Base-by-base conservation (phyloP, 2,797 vertebrate genomes). In the Sarcophilus harrisii region DNA sequence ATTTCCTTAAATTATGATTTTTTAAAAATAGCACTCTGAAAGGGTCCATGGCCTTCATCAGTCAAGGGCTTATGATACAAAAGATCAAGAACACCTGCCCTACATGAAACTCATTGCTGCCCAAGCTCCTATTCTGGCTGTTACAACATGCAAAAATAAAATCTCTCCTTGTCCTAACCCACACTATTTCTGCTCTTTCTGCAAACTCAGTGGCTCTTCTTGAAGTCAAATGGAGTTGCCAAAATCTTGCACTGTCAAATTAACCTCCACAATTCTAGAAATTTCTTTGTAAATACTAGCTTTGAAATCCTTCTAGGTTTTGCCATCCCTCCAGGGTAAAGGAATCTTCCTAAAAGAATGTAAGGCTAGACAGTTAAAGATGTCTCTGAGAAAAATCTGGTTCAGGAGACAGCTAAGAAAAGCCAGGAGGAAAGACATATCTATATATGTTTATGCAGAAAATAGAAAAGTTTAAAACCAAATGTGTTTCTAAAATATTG, bases 221-320 rank as follows among this genome's bases (percentile, higher is more conserved):
- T 94, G 92, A 91, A 94, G 96, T 96, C 93, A 94, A 94, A 90
- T 5, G 92, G 32, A 93, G 94, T 93, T 96, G 97, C 96, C 98
- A 97, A 96, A 97, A 94, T 92, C 60, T 13, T 90, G 57, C 87
- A 4, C 95, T 92, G 92, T 96, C 96, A 93, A 29, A 96, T 96
- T 95, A 97, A 52, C 93, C 93, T 98, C 95, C 94, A 97, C 94
- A 97, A 91, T 90, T 95, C 95, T 93, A 94, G 93, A 95, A 97
- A 97, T 96, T 3, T 95, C 95, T 97, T 93, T 96, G 87, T 95
- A 97, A 98, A 98, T 94, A 97, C 94, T 97, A 89, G 96, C 97
- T 98, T 98, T 98, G 98, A 96, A 97, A 98, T 96, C 96, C 96
- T 96, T 95, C 96, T 93, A 49, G 96, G 93, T 97, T 98, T 96